Conservation (phyloP, 1,140 invertebrate species). For the Hylaeus volcanicus region DNA sequence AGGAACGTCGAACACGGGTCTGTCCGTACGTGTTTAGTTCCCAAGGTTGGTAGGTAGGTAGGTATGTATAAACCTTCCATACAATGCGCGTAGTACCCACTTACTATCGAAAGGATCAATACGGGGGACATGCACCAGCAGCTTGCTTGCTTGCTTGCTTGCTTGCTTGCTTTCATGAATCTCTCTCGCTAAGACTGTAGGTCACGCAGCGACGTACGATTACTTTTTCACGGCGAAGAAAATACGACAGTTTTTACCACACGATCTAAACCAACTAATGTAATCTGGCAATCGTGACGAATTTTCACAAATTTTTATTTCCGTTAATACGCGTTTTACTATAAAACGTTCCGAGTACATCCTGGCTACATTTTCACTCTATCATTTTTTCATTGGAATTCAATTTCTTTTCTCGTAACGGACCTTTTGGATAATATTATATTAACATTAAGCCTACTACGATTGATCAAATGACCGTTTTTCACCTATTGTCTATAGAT, state of each 20-base stretch:
- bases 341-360: too few relatives aligned
- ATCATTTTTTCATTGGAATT: too few relatives aligned
- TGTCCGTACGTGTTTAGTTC: conserved; percentile 47
- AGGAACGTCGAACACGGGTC: conserved; percentile 29
- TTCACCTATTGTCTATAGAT: too few relatives aligned
- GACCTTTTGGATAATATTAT: too few relatives aligned
- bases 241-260: neutral
- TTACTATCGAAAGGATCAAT: conserved; percentile 76
- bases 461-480: too few relatives aligned
- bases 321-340: too few relatives aligned
- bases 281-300: too few relatives aligned
- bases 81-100: conserved; percentile 68
- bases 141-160: conserved; percentile 43
- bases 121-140: conserved; percentile 69
- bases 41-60: conserved; percentile 59
- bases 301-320: too few relatives aligned
- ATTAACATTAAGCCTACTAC: too few relatives aligned
- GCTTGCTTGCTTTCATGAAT: conserved; percentile 60
- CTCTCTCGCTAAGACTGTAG: conserved; percentile 60
- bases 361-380: too few relatives aligned
- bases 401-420: too few relatives aligned
- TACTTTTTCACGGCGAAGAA: conserved; percentile 27
- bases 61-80: conserved; percentile 62
- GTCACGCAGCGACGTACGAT: conserved; percentile 50
- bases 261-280: too few relatives aligned